phyloP scores from a whole-genome alignment of 64 coral and sea anemone genomes.

The Dendrophyllia cribrosa region DNA sequence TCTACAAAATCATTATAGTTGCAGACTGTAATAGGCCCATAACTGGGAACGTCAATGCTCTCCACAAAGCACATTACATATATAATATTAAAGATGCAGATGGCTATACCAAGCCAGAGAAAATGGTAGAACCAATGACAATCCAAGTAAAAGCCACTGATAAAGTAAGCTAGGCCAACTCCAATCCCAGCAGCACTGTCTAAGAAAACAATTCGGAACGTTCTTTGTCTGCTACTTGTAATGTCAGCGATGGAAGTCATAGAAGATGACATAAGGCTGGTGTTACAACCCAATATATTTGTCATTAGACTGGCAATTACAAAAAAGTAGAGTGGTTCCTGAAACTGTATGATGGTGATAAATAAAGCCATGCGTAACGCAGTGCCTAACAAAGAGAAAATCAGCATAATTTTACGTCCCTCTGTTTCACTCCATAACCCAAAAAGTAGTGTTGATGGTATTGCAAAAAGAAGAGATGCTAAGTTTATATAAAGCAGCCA shows the following conservation, averaged over 20 bases:
- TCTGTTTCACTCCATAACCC: constrained; percentile 49
- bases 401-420: constrained; percentile 9
- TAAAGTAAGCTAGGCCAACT: constrained; percentile 30
- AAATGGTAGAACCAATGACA: background rate
- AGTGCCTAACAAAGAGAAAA: background rate
- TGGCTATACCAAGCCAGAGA: constrained; percentile 24
- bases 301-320: background rate
- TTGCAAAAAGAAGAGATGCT: background rate
- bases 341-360: constrained; percentile 1
- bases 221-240: constrained; percentile 34
- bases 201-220: constrained; percentile 8
- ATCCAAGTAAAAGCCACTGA: constrained; percentile 20
- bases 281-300: constrained; percentile 3
- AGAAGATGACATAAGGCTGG: constrained; percentile 5
- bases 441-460: constrained; percentile 26
- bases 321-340: constrained; percentile 19
- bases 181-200: constrained; percentile 22
- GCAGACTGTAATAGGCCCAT: background rate
- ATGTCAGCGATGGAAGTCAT: constrained; percentile 36
- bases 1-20: background rate
- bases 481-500: constrained; percentile 45
- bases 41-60: background rate
- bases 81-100: constrained; percentile 4
- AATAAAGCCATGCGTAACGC: constrained; percentile 12
- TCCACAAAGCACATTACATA: background rate